Evolutionary conservation across 1,140 invertebrate genomes (phyloP).

Genomic region (Temnothorax curvispinosus): DNA sequence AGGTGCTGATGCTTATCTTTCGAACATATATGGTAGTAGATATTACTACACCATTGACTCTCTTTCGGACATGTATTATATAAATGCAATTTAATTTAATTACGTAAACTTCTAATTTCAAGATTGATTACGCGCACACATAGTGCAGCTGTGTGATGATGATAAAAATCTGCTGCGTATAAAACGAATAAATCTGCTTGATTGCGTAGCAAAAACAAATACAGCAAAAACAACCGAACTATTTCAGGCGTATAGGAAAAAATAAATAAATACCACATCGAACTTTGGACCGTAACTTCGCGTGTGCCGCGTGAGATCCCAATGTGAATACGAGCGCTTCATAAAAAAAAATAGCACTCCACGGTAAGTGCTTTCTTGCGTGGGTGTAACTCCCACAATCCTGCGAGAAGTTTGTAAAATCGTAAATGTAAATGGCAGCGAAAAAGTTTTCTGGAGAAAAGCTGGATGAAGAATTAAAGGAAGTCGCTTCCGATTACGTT

Average conservation of each 20-base stretch:
- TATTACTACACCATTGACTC: neutral
- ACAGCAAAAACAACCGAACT: neutral
- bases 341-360: constrained; percentile 46
- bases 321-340: constrained; percentile 16
- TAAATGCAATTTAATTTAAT: neutral
- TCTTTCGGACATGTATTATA: neutral
- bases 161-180: neutral
- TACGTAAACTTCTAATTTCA: neutral
- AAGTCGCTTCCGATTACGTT: neutral
- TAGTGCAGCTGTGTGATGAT: neutral
- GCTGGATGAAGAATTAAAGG: neutral
- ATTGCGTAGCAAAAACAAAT: neutral
- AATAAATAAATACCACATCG: constrained; percentile 25
- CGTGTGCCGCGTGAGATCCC: neutral
- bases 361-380: constrained; percentile 42
- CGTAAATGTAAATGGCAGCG: constrained; percentile 46
- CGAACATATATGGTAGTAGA: neutral
- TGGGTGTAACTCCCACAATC: constrained; percentile 15
- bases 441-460: constrained; percentile 15
- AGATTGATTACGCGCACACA: neutral
- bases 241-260: neutral
- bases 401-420: constrained; percentile 16
- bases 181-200: neutral
- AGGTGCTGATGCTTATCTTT: neutral
- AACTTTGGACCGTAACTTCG: neutral